phyloP scores from a whole-genome alignment of 2,888 invertebrate species.

The Ecliptopera silaceata region DNA sequence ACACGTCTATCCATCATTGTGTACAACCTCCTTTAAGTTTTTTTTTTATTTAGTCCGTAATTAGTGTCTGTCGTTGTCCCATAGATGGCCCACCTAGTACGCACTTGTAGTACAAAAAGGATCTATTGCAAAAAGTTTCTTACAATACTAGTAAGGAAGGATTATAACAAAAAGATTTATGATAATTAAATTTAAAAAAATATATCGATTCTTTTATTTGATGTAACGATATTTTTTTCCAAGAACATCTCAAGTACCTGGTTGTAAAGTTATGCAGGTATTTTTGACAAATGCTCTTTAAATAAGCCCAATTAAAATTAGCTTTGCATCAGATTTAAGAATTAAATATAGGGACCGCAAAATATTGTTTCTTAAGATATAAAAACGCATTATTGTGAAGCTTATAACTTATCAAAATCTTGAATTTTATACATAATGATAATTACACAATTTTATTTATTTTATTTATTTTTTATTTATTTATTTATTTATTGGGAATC shows the following conservation, averaged over 20 bases:
- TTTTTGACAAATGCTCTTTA: neutral
- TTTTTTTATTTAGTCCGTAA: conserved; percentile 44
- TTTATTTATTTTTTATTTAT: too few relatives aligned
- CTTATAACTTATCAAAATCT: too few relatives aligned
- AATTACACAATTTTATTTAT: too few relatives aligned
- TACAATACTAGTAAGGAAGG: conserved; percentile 2
- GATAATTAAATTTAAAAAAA: too few relatives aligned
- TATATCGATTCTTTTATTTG: too few relatives aligned
- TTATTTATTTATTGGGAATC: too few relatives aligned
- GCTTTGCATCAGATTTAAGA: neutral
- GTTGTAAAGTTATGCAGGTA: too few relatives aligned
- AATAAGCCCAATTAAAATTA: neutral
- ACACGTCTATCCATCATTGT: conserved; percentile 59
- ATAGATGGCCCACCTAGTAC: conserved; percentile 45
- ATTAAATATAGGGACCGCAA: neutral
- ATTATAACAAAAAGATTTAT: conserved; percentile 4
- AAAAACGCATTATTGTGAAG: too few relatives aligned
- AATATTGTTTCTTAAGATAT: neutral
- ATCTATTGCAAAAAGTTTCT: conserved; percentile 14
- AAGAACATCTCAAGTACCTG: too few relatives aligned
- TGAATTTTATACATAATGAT: too few relatives aligned
- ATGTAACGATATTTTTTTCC: too few relatives aligned
- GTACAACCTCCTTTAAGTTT: conserved; percentile 36
- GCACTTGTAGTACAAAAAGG: conserved; percentile 18
- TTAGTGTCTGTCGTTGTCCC: conserved; percentile 44